phyloP scores from a whole-genome alignment of 2,113 vertebrate genomes.

The Heterotilapia buettikoferi region DNA sequence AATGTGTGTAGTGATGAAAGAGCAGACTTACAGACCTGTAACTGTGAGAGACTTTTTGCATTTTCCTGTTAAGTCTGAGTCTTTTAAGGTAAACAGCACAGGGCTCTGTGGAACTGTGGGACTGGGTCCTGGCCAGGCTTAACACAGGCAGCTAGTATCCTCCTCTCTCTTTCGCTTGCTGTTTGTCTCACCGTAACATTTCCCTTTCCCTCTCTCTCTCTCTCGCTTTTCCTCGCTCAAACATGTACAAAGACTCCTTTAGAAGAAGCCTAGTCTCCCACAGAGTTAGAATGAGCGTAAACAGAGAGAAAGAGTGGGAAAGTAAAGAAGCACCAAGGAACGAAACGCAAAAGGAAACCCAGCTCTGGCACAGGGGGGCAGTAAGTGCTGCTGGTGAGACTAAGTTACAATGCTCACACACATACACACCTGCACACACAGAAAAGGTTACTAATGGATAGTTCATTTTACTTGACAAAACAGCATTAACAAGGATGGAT shows the following conservation, averaged over 20 bases:
- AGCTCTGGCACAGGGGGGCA: constrained; percentile 49
- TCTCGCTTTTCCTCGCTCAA: background rate
- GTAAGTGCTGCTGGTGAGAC: constrained; percentile 47
- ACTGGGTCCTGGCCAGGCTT: constrained; percentile 32
- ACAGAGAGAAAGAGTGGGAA: constrained; percentile 19
- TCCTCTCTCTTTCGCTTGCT: constrained; percentile 12
- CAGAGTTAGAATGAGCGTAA: constrained; percentile 42
- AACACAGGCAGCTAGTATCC: constrained; percentile 54
- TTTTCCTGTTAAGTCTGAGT: background rate
- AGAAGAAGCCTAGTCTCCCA: constrained; percentile 52
- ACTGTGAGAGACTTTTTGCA: background rate
- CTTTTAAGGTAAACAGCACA: constrained; percentile 30
- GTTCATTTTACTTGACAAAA: constrained; percentile 27
- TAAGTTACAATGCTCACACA: constrained; percentile 53
- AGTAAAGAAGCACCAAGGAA: constrained; percentile 1
- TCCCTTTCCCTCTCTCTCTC: constrained; percentile 9
- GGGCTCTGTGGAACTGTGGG: constrained; percentile 16
- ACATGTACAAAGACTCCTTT: constrained; percentile 64
- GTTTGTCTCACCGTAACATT: constrained; percentile 23
- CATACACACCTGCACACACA: background rate
- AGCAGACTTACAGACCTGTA: background rate
- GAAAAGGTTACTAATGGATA: constrained; percentile 53
- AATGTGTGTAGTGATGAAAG: background rate
- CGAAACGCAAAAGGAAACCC: constrained; percentile 51
- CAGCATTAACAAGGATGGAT: constrained; percentile 1